phyloP scores from a whole-genome alignment of 2,113 vertebrate species.

The Cnemophilus loriae region DNA sequence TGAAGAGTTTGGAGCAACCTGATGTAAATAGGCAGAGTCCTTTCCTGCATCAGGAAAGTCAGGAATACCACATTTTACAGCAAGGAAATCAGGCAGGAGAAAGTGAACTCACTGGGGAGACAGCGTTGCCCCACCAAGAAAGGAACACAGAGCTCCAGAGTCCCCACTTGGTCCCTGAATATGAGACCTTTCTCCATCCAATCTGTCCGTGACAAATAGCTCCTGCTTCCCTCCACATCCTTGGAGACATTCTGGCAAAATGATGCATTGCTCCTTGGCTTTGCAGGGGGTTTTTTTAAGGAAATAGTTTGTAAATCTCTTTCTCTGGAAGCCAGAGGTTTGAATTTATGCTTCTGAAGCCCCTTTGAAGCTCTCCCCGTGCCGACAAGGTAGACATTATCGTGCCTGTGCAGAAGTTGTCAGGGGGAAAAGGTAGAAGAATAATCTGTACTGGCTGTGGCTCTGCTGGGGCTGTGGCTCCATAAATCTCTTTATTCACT shows the following conservation, averaged over 20 bases:
- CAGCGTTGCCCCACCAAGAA: not conserved
- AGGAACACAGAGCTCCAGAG: not conserved
- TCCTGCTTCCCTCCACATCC: not conserved
- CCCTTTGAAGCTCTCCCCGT: not conserved
- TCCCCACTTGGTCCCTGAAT: not conserved
- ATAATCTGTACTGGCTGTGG: not conserved
- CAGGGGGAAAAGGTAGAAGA: not conserved
- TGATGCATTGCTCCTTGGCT: not conserved
- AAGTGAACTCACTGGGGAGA: not conserved
- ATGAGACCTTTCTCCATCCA: not conserved
- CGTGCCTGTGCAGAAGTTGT: not conserved
- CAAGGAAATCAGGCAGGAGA: not conserved
- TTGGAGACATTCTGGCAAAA: not conserved
- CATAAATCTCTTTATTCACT: slow-evolving; percentile 43
- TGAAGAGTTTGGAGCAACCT: not conserved
- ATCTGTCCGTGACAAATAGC: not conserved
- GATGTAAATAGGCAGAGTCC: not conserved
- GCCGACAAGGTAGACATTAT: slow-evolving; percentile 21
- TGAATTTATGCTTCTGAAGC: slow-evolving; percentile 28
- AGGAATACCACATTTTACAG: not conserved
- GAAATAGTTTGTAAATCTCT: slow-evolving; percentile 20
- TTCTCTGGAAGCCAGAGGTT: not conserved
- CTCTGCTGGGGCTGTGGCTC: not conserved
- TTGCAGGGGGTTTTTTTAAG: not conserved
- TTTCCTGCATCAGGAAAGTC: fast-evolving